Conservation (phyloP, 2,888 invertebrate species). For the Cephus spinipes region DNA sequence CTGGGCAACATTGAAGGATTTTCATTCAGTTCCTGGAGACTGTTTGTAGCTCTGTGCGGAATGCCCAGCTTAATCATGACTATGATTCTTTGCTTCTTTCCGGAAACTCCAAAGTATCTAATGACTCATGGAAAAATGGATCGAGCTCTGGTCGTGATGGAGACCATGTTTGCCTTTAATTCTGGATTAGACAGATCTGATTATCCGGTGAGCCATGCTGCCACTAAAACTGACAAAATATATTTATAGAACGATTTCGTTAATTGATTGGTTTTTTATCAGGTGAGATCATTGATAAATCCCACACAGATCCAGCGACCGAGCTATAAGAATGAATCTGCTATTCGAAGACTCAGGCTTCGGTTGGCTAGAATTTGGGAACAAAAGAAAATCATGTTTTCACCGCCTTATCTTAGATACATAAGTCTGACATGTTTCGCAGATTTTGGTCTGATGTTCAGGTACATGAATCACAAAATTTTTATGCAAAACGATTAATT, state of each 20-base stretch:
- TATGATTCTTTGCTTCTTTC: conserved; percentile 77
- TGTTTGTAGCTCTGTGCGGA: conserved; percentile 81
- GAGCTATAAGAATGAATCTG: not conserved
- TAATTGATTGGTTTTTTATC: not conserved
- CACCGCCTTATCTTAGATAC: conserved; percentile 70
- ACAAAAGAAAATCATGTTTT: conserved; percentile 63
- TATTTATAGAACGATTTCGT: not conserved
- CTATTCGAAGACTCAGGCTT: not conserved
- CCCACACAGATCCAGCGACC: conserved; percentile 12
- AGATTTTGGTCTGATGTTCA: conserved; percentile 74
- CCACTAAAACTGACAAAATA: not conserved
- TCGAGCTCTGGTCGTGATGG: conserved; percentile 69
- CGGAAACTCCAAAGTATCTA: conserved; percentile 85
- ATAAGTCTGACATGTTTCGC: conserved; percentile 71
- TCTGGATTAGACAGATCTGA: conserved; percentile 64
- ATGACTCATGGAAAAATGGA: conserved; percentile 69
- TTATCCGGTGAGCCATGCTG: conserved; percentile 68
- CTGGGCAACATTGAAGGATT: conserved; percentile 65
- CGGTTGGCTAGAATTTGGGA: conserved; percentile 32
- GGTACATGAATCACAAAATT: conserved; percentile 57
- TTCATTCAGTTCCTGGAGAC: conserved; percentile 82
- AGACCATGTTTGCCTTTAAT: conserved; percentile 70
- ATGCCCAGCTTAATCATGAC: conserved; percentile 76
- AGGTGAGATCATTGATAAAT: conserved; percentile 14
- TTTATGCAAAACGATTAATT: not conserved